phyloP scores from a whole-genome alignment of 2,888 invertebrate species.

The Papilio elwesi region DNA sequence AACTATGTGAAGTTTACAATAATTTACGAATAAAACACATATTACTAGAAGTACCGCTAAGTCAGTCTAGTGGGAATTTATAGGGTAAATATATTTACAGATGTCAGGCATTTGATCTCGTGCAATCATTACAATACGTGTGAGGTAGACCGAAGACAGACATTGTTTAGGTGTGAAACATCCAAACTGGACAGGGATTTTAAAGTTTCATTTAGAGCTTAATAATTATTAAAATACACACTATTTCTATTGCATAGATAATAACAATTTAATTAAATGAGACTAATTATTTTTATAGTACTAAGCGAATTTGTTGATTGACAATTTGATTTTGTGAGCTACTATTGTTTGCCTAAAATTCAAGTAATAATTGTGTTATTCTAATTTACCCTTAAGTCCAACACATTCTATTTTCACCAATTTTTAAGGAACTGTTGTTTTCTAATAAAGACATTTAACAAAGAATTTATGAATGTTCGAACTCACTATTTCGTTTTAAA shows the following conservation, averaged over 20 bases:
- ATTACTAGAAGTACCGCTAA: constrained; percentile 75
- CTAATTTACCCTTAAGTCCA: constrained; percentile 27
- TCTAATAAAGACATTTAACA: neutral
- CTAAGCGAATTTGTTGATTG: neutral
- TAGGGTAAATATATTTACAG: constrained; percentile 58
- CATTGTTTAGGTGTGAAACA: constrained; percentile 10
- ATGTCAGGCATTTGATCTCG: constrained; percentile 61
- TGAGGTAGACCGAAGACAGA: constrained; percentile 63
- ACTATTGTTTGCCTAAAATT: neutral
- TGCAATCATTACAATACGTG: constrained; percentile 66
- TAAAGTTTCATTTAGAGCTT: constrained; percentile 4
- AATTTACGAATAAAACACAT: constrained; percentile 59
- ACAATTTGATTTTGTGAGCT: neutral
- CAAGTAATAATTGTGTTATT: constrained; percentile 12
- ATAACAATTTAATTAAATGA: constrained; percentile 5
- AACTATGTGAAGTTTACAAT: constrained; percentile 57
- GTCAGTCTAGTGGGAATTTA: constrained; percentile 80
- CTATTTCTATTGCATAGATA: constrained; percentile 16
- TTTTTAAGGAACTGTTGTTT: constrained; percentile 31
- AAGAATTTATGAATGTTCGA: neutral
- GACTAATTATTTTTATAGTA: neutral
- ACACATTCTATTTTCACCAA: constrained; percentile 10
- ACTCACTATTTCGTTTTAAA: too few relatives aligned
- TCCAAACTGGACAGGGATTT: constrained; percentile 3
- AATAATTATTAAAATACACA: constrained; percentile 19